Evolutionary conservation across 2,113 vertebrate genomes (phyloP).

Genomic region (Nerophis lumbriciformis): DNA sequence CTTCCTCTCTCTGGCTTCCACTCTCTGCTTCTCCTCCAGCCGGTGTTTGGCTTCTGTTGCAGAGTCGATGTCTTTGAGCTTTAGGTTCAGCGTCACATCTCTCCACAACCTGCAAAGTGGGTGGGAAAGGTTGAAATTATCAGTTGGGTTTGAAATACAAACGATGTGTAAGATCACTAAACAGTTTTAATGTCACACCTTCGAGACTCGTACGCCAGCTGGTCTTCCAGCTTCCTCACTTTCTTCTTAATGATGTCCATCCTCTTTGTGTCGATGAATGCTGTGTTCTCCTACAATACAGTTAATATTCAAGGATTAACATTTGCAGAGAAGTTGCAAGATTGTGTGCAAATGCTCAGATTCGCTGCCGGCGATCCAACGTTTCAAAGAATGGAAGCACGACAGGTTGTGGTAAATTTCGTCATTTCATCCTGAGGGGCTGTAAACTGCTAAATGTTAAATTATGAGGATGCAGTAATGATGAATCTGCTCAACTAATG

Average conservation of each 20-base stretch:
- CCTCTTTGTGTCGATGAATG: slow-evolving; percentile 97
- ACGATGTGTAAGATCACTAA: not conserved
- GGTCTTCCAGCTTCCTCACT: slow-evolving; percentile 94
- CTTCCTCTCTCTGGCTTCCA: slow-evolving; percentile 93
- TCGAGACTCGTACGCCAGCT: slow-evolving; percentile 90
- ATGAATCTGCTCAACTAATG: too few species aligned
- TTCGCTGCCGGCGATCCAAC: too few species aligned
- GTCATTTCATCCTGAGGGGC: too few species aligned
- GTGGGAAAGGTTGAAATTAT: not conserved
- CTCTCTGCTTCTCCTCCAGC: slow-evolving; percentile 93
- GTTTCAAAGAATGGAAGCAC: too few species aligned
- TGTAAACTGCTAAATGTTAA: too few species aligned
- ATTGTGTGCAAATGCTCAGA: too few species aligned
- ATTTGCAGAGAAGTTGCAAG: not conserved
- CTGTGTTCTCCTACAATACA: slow-evolving; percentile 79
- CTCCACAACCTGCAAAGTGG: slow-evolving; percentile 81
- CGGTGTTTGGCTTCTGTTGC: slow-evolving; percentile 94
- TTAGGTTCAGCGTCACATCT: slow-evolving; percentile 93
- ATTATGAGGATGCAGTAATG: too few species aligned
- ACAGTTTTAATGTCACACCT: slow-evolving; percentile 71
- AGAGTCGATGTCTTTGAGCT: slow-evolving; percentile 89
- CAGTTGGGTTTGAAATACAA: not conserved
- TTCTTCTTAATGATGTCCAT: slow-evolving; percentile 95
- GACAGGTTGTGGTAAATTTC: too few species aligned
- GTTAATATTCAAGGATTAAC: not conserved